phyloP scores from a whole-genome alignment of 2,113 vertebrate genomes.

The Aspidoscelis tigris region DNA sequence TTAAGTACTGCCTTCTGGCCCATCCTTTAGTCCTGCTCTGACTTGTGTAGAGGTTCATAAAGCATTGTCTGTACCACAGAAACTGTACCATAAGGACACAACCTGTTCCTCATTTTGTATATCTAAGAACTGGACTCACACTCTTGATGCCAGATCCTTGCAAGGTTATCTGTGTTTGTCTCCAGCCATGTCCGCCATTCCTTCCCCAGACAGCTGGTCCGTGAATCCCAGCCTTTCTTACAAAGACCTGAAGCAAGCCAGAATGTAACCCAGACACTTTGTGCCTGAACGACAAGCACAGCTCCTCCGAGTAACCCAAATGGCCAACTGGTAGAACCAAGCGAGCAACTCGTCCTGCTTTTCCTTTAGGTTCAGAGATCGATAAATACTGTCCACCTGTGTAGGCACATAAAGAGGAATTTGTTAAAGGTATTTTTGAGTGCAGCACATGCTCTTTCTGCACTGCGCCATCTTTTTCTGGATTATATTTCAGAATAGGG shows the following conservation, averaged over 20 bases:
- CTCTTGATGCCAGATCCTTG: conserved; percentile 83
- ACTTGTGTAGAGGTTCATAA: background rate
- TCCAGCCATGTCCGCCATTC: conserved; percentile 89
- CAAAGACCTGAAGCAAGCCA: conserved; percentile 90
- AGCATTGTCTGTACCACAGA: background rate
- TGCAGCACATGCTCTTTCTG: background rate
- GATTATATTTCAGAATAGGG: too few species aligned
- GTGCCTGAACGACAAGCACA: conserved; percentile 93
- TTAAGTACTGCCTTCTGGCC: too few species aligned
- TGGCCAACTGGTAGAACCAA: conserved; percentile 84
- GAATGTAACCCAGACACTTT: conserved; percentile 86
- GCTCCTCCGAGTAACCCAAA: conserved; percentile 75
- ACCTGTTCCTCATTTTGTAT: background rate
- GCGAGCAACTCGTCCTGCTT: conserved; percentile 81
- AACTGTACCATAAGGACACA: background rate
- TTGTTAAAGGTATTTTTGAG: background rate
- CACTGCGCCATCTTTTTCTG: too few species aligned
- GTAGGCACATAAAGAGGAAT: background rate
- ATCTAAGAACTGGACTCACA: conserved; percentile 78
- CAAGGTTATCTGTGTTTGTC: conserved; percentile 87
- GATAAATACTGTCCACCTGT: conserved; percentile 90
- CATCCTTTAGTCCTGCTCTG: background rate
- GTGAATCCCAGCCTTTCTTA: conserved; percentile 81
- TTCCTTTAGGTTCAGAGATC: conserved; percentile 80
- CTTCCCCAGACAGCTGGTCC: conserved; percentile 91